These are phyloP conservation scores for Chirona hameri DNA, from an alignment of 2,888 invertebrate species.

Conservation along the genomic window DNA sequence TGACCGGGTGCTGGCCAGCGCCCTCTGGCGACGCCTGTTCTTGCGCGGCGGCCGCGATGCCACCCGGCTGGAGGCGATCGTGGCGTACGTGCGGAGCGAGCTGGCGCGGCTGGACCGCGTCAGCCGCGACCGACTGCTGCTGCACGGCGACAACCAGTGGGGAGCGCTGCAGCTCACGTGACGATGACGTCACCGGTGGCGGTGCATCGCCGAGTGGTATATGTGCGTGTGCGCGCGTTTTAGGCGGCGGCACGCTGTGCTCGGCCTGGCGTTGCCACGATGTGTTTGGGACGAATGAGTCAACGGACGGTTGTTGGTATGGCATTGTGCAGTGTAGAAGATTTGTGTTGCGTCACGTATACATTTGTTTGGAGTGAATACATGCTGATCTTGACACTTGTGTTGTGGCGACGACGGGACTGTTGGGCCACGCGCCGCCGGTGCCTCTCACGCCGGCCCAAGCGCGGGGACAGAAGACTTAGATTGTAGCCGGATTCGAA, in stretches of 20 bases:
- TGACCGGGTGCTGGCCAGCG: constrained; percentile 69
- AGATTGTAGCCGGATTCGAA: too few relatives aligned
- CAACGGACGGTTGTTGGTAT: too few relatives aligned
- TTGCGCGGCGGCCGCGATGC: constrained; percentile 33
- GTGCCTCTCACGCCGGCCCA: too few relatives aligned
- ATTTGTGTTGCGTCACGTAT: too few relatives aligned
- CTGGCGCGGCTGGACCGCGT: neutral
- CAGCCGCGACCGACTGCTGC: neutral
- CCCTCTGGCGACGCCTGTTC: constrained; percentile 81
- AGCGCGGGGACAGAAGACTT: too few relatives aligned
- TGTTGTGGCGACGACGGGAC: too few relatives aligned
- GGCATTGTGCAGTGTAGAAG: too few relatives aligned
- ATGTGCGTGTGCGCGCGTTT: neutral
- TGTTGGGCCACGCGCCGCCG: too few relatives aligned
- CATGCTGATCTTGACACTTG: too few relatives aligned
- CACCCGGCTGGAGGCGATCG: constrained; percentile 33
- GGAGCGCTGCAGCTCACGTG: neutral
- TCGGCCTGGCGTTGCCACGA: neutral
- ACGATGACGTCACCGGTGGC: neutral
- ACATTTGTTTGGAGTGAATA: too few relatives aligned
- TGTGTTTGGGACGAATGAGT: too few relatives aligned
- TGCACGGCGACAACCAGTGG: neutral
- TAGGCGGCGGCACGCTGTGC: neutral
- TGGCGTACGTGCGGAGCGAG: constrained; percentile 32
- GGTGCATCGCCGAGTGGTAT: too few relatives aligned